These are phyloP conservation scores for Mastigias papua DNA, from an alignment of 30 jellyfish, hydroid and myxozoan species.

Conservation along the genomic window DNA sequence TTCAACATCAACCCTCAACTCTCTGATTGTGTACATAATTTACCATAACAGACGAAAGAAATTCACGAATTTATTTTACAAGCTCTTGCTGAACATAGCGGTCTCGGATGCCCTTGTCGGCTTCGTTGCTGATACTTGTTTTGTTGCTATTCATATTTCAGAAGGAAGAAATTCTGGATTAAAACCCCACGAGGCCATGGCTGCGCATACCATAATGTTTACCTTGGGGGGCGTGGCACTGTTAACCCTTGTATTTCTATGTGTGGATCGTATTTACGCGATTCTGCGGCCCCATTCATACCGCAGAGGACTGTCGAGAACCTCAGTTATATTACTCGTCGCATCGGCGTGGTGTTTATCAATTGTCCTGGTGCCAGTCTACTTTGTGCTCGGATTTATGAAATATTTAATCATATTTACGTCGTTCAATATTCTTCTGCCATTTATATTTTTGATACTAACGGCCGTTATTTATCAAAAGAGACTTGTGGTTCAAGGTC, in stretches of 20 bases:
- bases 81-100: conserved; percentile 53
- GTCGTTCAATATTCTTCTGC: conserved; percentile 22
- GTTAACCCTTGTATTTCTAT: conserved; percentile 45
- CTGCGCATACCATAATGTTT: conserved; percentile 49
- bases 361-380: background rate
- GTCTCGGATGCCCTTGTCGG: conserved; percentile 66
- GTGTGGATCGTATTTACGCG: conserved; percentile 66
- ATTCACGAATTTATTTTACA: conserved; percentile 55
- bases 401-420: conserved; percentile 52
- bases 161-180: conserved; percentile 37
- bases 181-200: conserved; percentile 16
- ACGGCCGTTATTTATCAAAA: conserved; percentile 47
- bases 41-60: conserved; percentile 30
- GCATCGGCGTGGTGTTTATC: conserved; percentile 62
- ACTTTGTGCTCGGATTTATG: conserved; percentile 48
- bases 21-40: conserved; percentile 39
- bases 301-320: conserved; percentile 54
- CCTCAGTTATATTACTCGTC: background rate
- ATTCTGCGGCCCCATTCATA: conserved; percentile 52
- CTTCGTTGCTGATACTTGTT: conserved; percentile 49
- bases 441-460: conserved; percentile 24
- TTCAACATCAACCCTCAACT: conserved; percentile 35
- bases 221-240: conserved; percentile 68
- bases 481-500: conserved; percentile 12
- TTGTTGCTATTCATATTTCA: conserved; percentile 41